These are phyloP conservation scores for Sinocyclocheilus rhinocerous DNA, from an alignment of 2,113 vertebrate genomes.

Conservation along the genomic window DNA sequence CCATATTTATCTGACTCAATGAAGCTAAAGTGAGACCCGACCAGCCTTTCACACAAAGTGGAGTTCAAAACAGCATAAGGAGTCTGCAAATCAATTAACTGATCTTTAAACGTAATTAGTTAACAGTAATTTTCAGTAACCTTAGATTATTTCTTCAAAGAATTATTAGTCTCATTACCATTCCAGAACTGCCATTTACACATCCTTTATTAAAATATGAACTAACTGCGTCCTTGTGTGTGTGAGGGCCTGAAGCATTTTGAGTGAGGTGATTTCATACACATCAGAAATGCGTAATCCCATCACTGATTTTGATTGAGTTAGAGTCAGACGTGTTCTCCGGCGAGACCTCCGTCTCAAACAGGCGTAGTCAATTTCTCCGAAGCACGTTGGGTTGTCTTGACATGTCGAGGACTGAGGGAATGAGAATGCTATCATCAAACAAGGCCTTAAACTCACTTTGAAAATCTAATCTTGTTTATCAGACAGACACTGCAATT, in stretches of 20 bases:
- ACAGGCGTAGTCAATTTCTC: slow-evolving; percentile 27
- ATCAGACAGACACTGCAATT: slow-evolving; percentile 15
- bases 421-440: slow-evolving; percentile 42
- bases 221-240: background rate
- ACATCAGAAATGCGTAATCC: background rate
- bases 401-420: slow-evolving; percentile 25
- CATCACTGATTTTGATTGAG: slow-evolving; percentile 15
- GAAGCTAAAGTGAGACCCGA: background rate
- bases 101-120: background rate
- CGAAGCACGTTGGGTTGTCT: slow-evolving; percentile 10
- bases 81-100: background rate
- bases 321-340: slow-evolving; percentile 9
- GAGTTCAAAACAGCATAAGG: background rate
- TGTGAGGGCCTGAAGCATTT: slow-evolving; percentile 4
- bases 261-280: slow-evolving; percentile 27
- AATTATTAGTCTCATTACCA: background rate
- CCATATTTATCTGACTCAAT: slow-evolving; percentile 24
- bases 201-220: slow-evolving; percentile 1
- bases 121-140: background rate
- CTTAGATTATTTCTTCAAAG: background rate
- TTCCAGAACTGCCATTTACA: background rate
- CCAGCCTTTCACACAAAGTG: slow-evolving; percentile 1
- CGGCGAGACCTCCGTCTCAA: background rate
- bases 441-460: slow-evolving; percentile 28
- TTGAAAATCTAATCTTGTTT: slow-evolving; percentile 26